Evolutionary conservation across 2,797 vertebrate genomes (phyloP).

Genomic region (Microcaecilia unicolor): DNA sequence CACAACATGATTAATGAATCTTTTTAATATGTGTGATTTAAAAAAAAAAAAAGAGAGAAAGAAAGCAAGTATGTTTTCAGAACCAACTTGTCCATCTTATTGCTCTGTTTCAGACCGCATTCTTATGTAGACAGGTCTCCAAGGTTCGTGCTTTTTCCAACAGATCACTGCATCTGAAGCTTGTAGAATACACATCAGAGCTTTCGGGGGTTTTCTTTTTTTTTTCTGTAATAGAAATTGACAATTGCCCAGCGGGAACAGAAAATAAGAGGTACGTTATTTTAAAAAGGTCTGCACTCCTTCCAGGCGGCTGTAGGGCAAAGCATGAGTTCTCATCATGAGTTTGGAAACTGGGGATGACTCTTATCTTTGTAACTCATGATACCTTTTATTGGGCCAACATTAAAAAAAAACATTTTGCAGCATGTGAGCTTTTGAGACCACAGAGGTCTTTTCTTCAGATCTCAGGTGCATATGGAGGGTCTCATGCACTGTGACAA

Average conservation of each 20-base stretch:
- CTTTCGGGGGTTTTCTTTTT: slow-evolving; percentile 64
- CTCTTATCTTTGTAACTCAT: no score
- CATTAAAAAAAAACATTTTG: no score
- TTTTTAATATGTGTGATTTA: slow-evolving; percentile 25
- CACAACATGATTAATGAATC: slow-evolving; percentile 32
- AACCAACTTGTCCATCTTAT: slow-evolving; percentile 32
- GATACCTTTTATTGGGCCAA: no score
- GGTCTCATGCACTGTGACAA: no score
- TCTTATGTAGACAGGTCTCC: no score
- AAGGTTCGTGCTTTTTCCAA: slow-evolving; percentile 30
- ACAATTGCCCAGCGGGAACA: slow-evolving; percentile 63
- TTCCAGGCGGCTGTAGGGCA: slow-evolving; percentile 22
- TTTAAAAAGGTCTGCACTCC: slow-evolving; percentile 40
- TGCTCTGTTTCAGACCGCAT: slow-evolving; percentile 23
- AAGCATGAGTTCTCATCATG: slow-evolving; percentile 11
- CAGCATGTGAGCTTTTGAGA: no score
- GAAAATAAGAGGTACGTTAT: slow-evolving; percentile 61
- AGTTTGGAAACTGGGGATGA: slow-evolving; percentile 8
- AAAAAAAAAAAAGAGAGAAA: slow-evolving; percentile 18
- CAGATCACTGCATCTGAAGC: slow-evolving; percentile 34
- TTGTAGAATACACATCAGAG: slow-evolving; percentile 26
- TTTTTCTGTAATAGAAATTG: slow-evolving; percentile 60
- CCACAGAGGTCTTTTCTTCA: no score
- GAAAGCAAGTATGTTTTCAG: slow-evolving; percentile 36
- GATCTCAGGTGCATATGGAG: no score